Base-by-base conservation (phyloP, 2,113 vertebrate species). In the Ancistrus triradiatus region DNA sequence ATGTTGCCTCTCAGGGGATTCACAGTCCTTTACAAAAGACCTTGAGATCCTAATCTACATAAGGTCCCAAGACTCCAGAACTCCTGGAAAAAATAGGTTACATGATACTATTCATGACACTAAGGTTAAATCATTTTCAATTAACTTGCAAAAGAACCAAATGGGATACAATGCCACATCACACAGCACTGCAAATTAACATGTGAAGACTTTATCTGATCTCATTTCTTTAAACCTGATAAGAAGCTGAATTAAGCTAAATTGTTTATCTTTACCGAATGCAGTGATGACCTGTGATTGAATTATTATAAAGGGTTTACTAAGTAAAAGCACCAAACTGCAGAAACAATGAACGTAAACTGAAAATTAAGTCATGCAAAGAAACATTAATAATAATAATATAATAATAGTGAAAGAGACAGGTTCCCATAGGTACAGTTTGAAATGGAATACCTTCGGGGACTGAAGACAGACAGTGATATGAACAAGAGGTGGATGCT, bases 131-230 rank as follows among this genome's bases (percentile, higher is more conserved):
- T 49, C 14, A n/a, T 9, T 38, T 63, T 63, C 22, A 4, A 22
- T 18, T 40, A 13, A 44, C n/a, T 38, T 27, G 18, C 31, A 40
- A 7, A 18, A 19, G 19, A 42, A 57, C 43, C 43, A 40, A 42
- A 59, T 43, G 64, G 33, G 2, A 14, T 31, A 2, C 24, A 4
- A 18, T 35, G 6, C 14, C 17, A n/a, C 24, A 58, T 44, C 31
- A 22, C n/a, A 14, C 4, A 28, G 47, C 11, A 18, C 24, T 31
- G 22, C 38, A 59, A 53, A 53, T 40, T 5, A 58, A 44, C n/a
- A 24, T 19, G 19, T 25, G 19, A 21, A 25, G 24, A 15, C 22
- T 46, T 38, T 31, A 52, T 59, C 56, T 59, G 42, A 22, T 57
- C 51, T 63, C 18, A 14, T n/a, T 17, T 24, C 38, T 24, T 62